Percentiles rank a stretch among this genome's conserved stretches.
Evolutionary conservation across 2,888 invertebrate genomes (phyloP).

Genomic region (Melanostoma scalare): DNA sequence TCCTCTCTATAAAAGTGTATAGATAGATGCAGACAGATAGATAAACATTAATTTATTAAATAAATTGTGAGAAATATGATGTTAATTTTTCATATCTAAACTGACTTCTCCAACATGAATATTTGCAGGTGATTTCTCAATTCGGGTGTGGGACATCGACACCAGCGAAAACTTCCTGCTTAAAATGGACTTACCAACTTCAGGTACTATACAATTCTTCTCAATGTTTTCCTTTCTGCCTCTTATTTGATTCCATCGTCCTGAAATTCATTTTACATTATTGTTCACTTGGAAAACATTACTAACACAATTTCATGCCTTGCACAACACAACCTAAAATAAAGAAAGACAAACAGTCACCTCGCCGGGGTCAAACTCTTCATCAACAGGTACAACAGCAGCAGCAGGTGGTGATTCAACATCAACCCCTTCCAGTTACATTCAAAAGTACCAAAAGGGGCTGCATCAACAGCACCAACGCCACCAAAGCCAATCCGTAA

Average conservation of each 20-base stretch:
- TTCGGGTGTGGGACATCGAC: constrained; percentile 96
- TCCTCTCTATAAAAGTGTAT: no score
- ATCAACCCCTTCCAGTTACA: constrained; percentile 39
- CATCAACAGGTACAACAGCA: constrained; percentile 62
- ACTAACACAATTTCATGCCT: not conserved
- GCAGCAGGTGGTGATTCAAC: constrained; percentile 54
- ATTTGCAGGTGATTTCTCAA: constrained; percentile 88
- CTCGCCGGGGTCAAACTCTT: constrained; percentile 54
- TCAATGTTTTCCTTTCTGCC: no score
- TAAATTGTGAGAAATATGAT: no score
- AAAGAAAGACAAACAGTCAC: constrained; percentile 62
- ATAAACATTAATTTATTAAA: no score
- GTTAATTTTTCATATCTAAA: not conserved
- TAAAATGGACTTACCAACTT: constrained; percentile 84
- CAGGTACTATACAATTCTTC: constrained; percentile 48
- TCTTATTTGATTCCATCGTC: not conserved
- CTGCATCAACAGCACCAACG: constrained; percentile 59
- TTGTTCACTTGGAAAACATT: constrained; percentile 1
- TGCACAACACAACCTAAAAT: not conserved
- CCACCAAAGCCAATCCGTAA: constrained; percentile 76
- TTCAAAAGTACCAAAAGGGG: constrained; percentile 63
- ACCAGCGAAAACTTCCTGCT: constrained; percentile 95
- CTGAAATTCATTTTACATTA: constrained; percentile 8
- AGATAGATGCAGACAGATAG: no score
- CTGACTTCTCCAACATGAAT: not conserved